Percentiles rank a stretch among this genome's conserved stretches.
Conservation (phyloP, 2,797 vertebrate species). For the Argentina silus region DNA sequence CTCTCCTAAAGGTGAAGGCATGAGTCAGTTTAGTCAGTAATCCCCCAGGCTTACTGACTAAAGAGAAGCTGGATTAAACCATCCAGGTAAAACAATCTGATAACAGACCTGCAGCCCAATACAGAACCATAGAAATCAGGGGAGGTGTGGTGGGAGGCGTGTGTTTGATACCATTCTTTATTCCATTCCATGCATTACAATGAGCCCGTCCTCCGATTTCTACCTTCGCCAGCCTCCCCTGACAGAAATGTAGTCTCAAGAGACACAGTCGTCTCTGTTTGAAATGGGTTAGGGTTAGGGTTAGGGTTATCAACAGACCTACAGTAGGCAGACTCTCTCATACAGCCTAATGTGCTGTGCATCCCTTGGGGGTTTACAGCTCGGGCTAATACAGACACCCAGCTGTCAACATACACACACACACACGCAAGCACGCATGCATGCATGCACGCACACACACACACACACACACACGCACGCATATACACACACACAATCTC, state of each 20-base stretch:
- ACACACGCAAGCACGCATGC: background rate
- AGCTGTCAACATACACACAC: background rate
- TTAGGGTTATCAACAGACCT: too few relatives aligned
- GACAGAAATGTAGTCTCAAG: background rate
- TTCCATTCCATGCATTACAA: too few relatives aligned
- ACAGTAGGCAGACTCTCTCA: too few relatives aligned
- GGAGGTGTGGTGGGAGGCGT: too few relatives aligned
- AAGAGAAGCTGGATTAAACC: slow-evolving; percentile 32
- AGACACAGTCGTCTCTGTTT: too few relatives aligned
- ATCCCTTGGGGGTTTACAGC: too few relatives aligned
- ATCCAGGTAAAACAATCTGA: slow-evolving; percentile 26
- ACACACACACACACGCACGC: background rate
- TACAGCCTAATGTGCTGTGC: too few relatives aligned
- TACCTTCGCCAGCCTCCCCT: background rate
- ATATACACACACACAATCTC: slow-evolving; percentile 16
- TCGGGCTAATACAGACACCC: background rate
- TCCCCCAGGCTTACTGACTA: slow-evolving; percentile 30
- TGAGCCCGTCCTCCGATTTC: too few relatives aligned
- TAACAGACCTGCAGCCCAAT: background rate
- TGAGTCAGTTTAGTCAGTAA: slow-evolving; percentile 30
- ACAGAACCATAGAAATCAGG: too few relatives aligned
- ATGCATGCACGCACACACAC: background rate
- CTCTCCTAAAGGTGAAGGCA: slow-evolving; percentile 44
- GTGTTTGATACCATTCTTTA: too few relatives aligned
- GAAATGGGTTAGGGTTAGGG: too few relatives aligned